Conservation (phyloP, 92 coral and sea anemone species). For the Porites divaricata region DNA sequence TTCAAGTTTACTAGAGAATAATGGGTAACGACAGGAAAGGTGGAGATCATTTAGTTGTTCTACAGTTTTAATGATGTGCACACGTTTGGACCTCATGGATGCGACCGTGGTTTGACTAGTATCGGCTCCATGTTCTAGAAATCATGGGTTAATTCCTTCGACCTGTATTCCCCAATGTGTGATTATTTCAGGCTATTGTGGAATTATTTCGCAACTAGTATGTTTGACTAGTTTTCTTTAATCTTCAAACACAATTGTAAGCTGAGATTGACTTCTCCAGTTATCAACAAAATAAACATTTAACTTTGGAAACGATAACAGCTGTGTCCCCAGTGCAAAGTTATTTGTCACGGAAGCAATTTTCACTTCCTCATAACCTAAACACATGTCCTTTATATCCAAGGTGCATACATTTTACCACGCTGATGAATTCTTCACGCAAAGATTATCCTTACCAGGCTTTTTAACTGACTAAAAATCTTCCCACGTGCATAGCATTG, state of each 20-base stretch:
- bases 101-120: too few species aligned
- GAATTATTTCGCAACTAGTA: neutral
- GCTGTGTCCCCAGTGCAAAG: neutral
- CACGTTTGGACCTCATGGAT: too few species aligned
- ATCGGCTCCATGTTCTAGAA: too few species aligned
- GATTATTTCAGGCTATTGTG: neutral
- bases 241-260: constrained; percentile 9
- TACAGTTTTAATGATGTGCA: too few species aligned
- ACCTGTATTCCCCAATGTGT: too few species aligned
- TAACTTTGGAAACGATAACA: constrained; percentile 15
- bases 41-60: too few species aligned
- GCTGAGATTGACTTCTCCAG: neutral
- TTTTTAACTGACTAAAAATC: neutral
- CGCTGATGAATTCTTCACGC: neutral
- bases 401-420: neutral
- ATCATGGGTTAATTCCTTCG: too few species aligned
- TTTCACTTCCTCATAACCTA: neutral
- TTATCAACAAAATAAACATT: constrained; percentile 11
- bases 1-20: too few species aligned
- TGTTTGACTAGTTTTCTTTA: neutral
- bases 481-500: neutral
- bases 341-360: neutral
- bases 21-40: too few species aligned
- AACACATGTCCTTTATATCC: neutral
- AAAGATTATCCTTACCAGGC: neutral